phyloP scores from a whole-genome alignment of 1,140 invertebrate genomes.

The Bombus sibiricus region DNA sequence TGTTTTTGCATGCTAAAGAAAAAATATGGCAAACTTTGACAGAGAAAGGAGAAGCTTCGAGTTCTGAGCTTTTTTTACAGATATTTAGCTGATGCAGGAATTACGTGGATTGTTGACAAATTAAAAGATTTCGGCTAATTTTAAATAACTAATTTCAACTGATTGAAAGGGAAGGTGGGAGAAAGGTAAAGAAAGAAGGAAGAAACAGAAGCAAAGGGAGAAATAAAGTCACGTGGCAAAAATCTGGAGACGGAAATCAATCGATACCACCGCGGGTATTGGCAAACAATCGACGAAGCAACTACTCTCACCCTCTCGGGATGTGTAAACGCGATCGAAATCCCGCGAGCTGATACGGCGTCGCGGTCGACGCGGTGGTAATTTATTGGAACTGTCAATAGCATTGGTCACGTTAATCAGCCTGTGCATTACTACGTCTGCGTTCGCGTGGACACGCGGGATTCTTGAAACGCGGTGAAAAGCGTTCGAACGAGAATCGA shows the following conservation, averaged over 20 bases:
- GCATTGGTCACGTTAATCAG: constrained; percentile 36
- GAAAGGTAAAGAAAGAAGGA: neutral
- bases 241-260: neutral
- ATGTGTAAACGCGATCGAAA: neutral
- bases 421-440: constrained; percentile 23
- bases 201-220: too few species aligned
- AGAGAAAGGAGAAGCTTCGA: neutral
- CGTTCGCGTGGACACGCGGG: constrained; percentile 5
- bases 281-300: neutral
- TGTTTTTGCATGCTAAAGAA: neutral
- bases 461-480: constrained; percentile 42
- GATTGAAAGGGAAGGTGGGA: neutral
- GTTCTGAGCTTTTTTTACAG: too few species aligned
- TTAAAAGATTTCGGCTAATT: neutral
- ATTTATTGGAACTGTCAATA: constrained; percentile 51
- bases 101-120: neutral
- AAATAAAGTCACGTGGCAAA: too few species aligned
- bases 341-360: constrained; percentile 18
- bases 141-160: neutral
- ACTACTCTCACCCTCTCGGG: neutral
- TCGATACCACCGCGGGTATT: neutral
- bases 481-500: constrained; percentile 20
- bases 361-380: constrained; percentile 7
- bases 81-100: too few species aligned
- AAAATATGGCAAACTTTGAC: neutral